Evolutionary conservation across 2,797 vertebrate genomes (phyloP), one percentile per base, ranked within the genome.

Genomic region (Emydoidea blandingii): DNA sequence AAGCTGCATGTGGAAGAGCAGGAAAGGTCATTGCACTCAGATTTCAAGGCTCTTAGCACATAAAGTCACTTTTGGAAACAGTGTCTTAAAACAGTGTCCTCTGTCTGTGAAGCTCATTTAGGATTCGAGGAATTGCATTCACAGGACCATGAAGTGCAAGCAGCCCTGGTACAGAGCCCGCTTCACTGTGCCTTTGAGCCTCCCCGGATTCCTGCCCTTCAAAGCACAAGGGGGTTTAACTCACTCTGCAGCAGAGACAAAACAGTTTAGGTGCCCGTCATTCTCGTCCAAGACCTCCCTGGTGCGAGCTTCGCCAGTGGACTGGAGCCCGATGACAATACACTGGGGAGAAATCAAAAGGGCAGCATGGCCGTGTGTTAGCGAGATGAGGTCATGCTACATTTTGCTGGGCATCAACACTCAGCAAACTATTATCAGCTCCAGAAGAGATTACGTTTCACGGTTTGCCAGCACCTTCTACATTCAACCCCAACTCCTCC

Each of bases 231-330:
- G 5, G 29, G 18, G 49, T 81, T 53, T 53, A 54, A 99, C 99
- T 99, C 96, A 99, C 99, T 99, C 99, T 11, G 99, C 99, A 11
- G 99, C 99, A 0, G 99, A 99, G 27, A 99, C 99, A 81, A 99
- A 99, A 98, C 99, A 98, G 97, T 99, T 98, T 1, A 99, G 98
- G 14, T 98, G 99, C 2, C 99, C 99, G 1, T 99, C 99, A 0
- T 99, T 99, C 97, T 99, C 99, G 0, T 99, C 99, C 94, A 99
- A 98, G 85, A 99, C 99, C 89, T 99, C 99, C 87, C 99, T 98
- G 80, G 99, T 99, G 41, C 99, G 99, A 1, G 99, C 99, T 97
- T 99, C 99, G 2, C 99, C 99, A 0, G 99, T 99, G n/a, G 99
- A 99, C 98, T 99, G 99, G 94, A 99, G 98, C 34, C 99, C 99